These are phyloP conservation scores for Sycophaga agraensis DNA, from an alignment of 1,140 invertebrate species.

Conservation along the genomic window DNA sequence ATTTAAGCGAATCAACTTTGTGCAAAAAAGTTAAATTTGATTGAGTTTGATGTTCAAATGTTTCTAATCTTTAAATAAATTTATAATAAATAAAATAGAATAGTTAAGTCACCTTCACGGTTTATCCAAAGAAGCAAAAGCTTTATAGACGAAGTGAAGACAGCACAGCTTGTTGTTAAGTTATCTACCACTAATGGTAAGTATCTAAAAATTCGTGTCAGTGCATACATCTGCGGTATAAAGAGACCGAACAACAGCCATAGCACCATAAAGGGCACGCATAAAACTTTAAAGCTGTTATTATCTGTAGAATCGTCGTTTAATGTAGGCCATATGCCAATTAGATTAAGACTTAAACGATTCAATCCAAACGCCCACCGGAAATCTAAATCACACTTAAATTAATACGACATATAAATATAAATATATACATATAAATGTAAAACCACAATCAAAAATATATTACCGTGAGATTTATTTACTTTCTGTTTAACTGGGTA, in stretches of 20 bases:
- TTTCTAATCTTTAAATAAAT: neutral
- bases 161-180: neutral
- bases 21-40: no score
- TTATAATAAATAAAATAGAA: no score
- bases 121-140: constrained; percentile 2
- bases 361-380: constrained; percentile 15
- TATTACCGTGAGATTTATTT: no score
- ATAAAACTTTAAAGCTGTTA: neutral
- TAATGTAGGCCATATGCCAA: constrained; percentile 4
- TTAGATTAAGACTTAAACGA: neutral
- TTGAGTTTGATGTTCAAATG: no score
- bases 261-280: neutral
- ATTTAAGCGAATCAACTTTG: no score
- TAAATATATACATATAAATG: no score
- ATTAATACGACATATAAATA: no score
- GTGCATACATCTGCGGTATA: neutral
- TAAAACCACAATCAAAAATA: no score
- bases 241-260: neutral
- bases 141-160: neutral
- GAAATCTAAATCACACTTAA: neutral
- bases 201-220: neutral
- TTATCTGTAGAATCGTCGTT: neutral
- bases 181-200: constrained; percentile 2
- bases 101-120: constrained; percentile 6
- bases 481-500: no score